Evolutionary conservation across 2,888 invertebrate genomes (phyloP), one percentile per base, ranked within the genome.

Genomic region (Phortica magna): DNA sequence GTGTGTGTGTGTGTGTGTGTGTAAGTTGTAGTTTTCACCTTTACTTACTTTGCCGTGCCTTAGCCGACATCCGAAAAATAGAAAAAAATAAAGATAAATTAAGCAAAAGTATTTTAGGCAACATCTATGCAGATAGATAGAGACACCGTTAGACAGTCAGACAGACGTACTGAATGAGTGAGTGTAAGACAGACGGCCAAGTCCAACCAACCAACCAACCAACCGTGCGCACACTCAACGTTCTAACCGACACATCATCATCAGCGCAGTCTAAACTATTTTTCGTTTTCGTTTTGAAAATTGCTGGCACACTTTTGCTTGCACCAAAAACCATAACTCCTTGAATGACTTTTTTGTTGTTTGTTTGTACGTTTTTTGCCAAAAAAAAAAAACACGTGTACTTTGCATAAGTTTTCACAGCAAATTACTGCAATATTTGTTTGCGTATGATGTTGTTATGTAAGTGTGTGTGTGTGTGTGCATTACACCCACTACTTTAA

Each of bases 1-100:
- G 22, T 75, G 9, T 22, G 31, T 75, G 31, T 59, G 42, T 67
- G 57, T 42, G 64, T 78, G 67, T 71, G 57, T 72, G 17, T 59
- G 39, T 57, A 39, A 14, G n/a, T n/a, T 86, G 83, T 88, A 84
- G 87, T 84, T 81, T 82, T 83, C 83, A 82, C 87, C 88, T 78
- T 78, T 10, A 61, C 61, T 61, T 68, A 68, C 31, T 14, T 31
- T 39, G 77, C 72, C 88, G 81, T 87, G 83, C 88, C 31, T 31
- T 31, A 31, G 31, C 31, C 31, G 31, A 31, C 5, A 4, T 31
- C 31, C 2, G 5, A 31, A 31, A 31, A 31, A 31, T 4, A 31
- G 0, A 31, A 31, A 31, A 31, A 81, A 79, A 76, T 83, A 83
- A 84, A 86, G 83, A 85, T 85, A 88, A 86, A 85, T 85, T 81